Base-by-base conservation (phyloP, 92 coral and sea anemone species). In the Heteractis magnifica region DNA sequence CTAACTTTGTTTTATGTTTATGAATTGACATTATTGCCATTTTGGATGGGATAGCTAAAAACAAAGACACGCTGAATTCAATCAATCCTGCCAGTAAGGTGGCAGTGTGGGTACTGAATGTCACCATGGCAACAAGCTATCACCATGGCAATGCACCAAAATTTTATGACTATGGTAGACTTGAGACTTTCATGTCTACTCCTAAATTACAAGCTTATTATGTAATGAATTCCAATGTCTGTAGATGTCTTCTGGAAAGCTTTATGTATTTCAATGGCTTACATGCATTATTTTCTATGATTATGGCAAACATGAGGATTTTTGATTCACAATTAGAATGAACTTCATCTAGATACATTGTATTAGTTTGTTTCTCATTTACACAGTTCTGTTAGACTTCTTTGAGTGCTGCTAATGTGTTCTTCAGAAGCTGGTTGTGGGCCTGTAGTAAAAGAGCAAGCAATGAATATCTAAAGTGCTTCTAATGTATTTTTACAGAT, bases 371-470 rank as follows among this genome's bases (percentile, higher is more conserved):
- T 44, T 75, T 41, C 44, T 75, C 41, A 14, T 14, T 52, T 15
- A 56, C 14, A n/a, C 15, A 6, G 18, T 13, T 18, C 8, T 49
- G n/a, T 84, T 87, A 95, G 84, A 95, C 79, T 83, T 95, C 98
- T 77, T 95, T 91, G 62, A 95, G 73, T 52, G 91, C 90, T 51
- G 93, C 89, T 78, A 95, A 48, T 48, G 94, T 90, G 82, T 90
- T 90, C 86, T 93, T 95, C 82, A 95, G 76, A 49, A 95, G 93
- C 71, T 90, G 92, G 53, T 81, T 75, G 70, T 95, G 98, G 0
- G 98, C 98, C 98, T 94, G 92, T 21, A 76, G 87, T 51, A 59
- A 10, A 83, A 68, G 84, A 56, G 6, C 51, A 18, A 84, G 19
- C 23, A 65, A 7, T 48, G 23, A 71, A 18, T 4, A 50, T 64